Evolutionary conservation across 2,888 invertebrate genomes (phyloP), one percentile per base, ranked within the genome.

Genomic region (Eilema depressum): DNA sequence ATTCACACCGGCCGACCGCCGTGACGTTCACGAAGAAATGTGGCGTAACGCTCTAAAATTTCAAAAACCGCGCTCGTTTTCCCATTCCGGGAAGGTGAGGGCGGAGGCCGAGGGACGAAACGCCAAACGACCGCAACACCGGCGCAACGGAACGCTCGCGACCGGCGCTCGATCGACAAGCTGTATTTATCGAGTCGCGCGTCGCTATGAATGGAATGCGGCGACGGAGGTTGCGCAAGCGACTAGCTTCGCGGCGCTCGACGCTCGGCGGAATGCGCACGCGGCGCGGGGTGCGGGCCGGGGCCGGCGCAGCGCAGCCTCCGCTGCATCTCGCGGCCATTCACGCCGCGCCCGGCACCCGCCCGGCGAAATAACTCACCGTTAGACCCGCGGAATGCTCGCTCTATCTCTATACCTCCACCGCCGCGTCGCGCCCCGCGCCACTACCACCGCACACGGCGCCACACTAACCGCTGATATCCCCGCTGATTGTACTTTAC

Each of bases 161-260:
- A 68, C 65, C 83, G 81, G 80, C 74, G 81, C 79, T 78, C 77
- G 64, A 30, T 72, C 68, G 66, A 77, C 80, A 76, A 82, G 80
- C 82, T 76, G 81, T 81, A 84, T 82, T 85, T 85, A 85, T 83
- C 83, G 82, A 85, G 85, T 86, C 88, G 87, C 89, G 86, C 86
- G 86, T 84, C 85, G 93, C 92, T 92, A 95, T 95, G 94, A 95
- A 95, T 95, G 95, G 94, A 94, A 95, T 95, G 95, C 91, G 94
- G 91, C 87, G 91, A 83, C 87, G 89, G 91, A 91, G 91, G 93
- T 93, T 93, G 94, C 94, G 93, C 94, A 93, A 93, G 93, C 91
- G 90, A 82, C 88, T 89, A 89, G 90, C 88, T 86, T 89, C 85
- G 86, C 87, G 85, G 89, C 86, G 87, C 86, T 87, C 90, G 86